Conservation (phyloP, 2,888 invertebrate species). For the Melieria picta region DNA sequence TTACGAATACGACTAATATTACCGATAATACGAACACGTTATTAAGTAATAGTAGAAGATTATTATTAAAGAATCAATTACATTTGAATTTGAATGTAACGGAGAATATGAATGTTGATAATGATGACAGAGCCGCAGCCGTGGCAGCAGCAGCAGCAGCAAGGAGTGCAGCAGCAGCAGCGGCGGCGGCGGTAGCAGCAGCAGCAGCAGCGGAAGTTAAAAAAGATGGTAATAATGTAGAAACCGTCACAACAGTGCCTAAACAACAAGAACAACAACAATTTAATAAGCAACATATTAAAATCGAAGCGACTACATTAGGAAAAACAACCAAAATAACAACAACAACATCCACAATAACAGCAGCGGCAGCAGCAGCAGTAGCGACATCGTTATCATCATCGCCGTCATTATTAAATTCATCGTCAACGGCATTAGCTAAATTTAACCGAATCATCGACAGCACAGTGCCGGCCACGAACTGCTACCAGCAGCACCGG, state of each 20-base stretch:
- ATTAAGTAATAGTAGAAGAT: constrained; percentile 50
- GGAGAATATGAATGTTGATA: constrained; percentile 55
- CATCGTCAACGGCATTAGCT: constrained; percentile 64
- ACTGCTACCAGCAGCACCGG: constrained; percentile 47
- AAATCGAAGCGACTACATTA: constrained; percentile 41
- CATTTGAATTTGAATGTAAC: constrained; percentile 57
- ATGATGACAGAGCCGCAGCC: constrained; percentile 42
- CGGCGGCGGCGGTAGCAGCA: constrained; percentile 27
- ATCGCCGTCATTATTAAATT: constrained; percentile 51
- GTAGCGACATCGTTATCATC: constrained; percentile 53
- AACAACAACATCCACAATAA: constrained; percentile 39
- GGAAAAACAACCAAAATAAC: constrained; percentile 34
- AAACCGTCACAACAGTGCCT: constrained; percentile 65
- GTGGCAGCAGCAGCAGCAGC: constrained; percentile 32
- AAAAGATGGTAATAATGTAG: constrained; percentile 56
- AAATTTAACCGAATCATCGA: constrained; percentile 66
- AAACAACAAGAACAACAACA: constrained; percentile 54
- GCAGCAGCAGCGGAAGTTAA: constrained; percentile 14
- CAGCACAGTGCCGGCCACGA: constrained; percentile 58
- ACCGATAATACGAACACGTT: constrained; percentile 45
- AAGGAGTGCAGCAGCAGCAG: constrained; percentile 31
- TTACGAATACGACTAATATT: constrained; percentile 37
- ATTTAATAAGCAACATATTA: constrained; percentile 52
- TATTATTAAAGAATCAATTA: constrained; percentile 58
- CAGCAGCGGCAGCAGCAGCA: constrained; percentile 46